Conservation (phyloP, 2,888 invertebrate species). For the Atrina japonica region DNA sequence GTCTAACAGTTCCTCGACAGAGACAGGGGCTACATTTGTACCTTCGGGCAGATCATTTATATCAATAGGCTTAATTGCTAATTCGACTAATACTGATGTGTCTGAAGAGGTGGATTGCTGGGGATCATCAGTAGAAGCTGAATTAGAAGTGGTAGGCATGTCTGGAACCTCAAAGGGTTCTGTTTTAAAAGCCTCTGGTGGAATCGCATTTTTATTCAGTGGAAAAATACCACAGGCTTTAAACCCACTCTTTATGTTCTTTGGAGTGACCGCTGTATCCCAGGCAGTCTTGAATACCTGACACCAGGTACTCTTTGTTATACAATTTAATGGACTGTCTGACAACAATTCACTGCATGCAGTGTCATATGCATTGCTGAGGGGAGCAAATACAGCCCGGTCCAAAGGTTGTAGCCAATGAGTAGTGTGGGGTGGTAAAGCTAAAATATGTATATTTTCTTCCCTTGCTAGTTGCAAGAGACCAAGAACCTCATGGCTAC, state of each 20-base stretch:
- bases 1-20: neutral
- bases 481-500: slow-evolving; percentile 18
- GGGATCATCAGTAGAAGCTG: neutral
- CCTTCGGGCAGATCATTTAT: too few species aligned
- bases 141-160: neutral
- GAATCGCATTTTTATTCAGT: slow-evolving; percentile 35
- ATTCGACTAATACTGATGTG: neutral
- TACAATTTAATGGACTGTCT: slow-evolving; percentile 28
- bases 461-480: slow-evolving; percentile 22
- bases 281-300: slow-evolving; percentile 37
- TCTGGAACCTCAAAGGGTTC: slow-evolving; percentile 3
- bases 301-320: slow-evolving; percentile 46
- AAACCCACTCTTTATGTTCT: slow-evolving; percentile 46
- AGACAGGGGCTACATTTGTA: neutral
- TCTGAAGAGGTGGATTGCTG: too few species aligned
- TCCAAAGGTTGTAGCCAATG: slow-evolving; percentile 48
- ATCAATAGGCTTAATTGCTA: neutral
- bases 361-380: slow-evolving; percentile 41
- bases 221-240: slow-evolving; percentile 44
- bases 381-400: slow-evolving; percentile 44
- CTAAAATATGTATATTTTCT: slow-evolving; percentile 35
- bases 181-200: slow-evolving; percentile 32
- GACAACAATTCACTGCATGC: slow-evolving; percentile 40
- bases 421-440: slow-evolving; percentile 50
- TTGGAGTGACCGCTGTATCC: slow-evolving; percentile 35